Base-by-base conservation (phyloP, 30 jellyfish, hydroid and myxozoan species). In the Aurelia aurita complex sp. Pacific region DNA sequence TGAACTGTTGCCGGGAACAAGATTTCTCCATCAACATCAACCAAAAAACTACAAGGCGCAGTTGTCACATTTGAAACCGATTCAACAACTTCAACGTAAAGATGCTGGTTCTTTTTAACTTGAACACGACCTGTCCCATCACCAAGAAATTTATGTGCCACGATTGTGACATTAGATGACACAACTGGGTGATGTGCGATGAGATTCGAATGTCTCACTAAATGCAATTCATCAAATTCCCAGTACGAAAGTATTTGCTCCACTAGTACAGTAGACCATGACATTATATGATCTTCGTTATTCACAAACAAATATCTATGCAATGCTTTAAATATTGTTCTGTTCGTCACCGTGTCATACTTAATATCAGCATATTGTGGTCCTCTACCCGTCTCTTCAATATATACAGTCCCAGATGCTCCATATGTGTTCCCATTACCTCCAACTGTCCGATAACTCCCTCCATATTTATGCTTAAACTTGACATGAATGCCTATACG, bases 21-120 rank as follows among this genome's bases (percentile, higher is more conserved):
- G 13, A 85, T 76, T 69, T 85, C 94, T 61, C 85, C 94, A 4
- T 82, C 84, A 11, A 46, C n/a, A 34, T 76, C 94, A 14, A 85
- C 88, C 55, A 74, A 59, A 66, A 73, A 85, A 54, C 94, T 85
- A 33, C 94, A 85, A 11, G 94, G 94, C 16, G 94, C 94, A n/a
- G 94, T 85, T 62, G 94, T 85, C 51, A 38, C 82, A 68, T 85
- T 85, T 11, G 88, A 67, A 46, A 76, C 83, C 17, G 94, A 85
- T 38, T 85, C 94, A 9, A 85, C 88, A 4, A 85, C 94, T 76
- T 85, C 94, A 43, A 85, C 94, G 64, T 64, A 85, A 63, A 85
- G 73, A 52, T 35, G 79, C 83, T 85, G 94, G 32, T 77, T 71
- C 16, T 29, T 62, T 66, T 54, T 85, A 18, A 85, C 88, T 23